These are phyloP conservation scores for Branchellion lobata DNA, from an alignment of 2,888 invertebrate genomes.

Conservation along the genomic window DNA sequence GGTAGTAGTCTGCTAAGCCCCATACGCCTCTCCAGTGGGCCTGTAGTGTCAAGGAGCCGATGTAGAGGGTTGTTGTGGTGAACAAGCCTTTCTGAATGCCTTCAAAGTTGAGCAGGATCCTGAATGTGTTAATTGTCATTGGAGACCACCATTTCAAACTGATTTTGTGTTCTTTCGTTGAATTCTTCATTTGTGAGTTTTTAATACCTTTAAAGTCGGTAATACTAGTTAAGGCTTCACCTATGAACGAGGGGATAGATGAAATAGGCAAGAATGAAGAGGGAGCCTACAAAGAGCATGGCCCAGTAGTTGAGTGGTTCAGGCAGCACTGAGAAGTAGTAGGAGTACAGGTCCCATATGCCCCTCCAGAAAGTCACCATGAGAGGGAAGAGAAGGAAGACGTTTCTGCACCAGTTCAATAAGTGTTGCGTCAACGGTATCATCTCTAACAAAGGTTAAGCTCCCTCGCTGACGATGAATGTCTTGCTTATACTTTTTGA, in stretches of 20 bases:
- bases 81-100: neutral
- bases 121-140: neutral
- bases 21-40: slow-evolving; percentile 50
- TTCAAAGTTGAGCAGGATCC: neutral
- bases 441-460: too few relatives aligned
- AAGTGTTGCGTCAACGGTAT: neutral
- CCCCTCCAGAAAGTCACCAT: slow-evolving; percentile 50
- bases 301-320: slow-evolving; percentile 31
- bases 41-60: slow-evolving; percentile 43
- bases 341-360: slow-evolving; percentile 48
- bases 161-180: too few relatives aligned
- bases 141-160: too few relatives aligned
- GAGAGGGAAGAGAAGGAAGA: slow-evolving; percentile 47
- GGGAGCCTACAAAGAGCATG: slow-evolving; percentile 25
- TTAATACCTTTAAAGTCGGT: too few relatives aligned
- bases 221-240: too few relatives aligned
- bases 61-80: slow-evolving; percentile 37
- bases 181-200: too few relatives aligned
- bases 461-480: too few relatives aligned
- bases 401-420: slow-evolving; percentile 35
- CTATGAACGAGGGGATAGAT: slow-evolving; percentile 40
- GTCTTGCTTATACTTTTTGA: too few relatives aligned
- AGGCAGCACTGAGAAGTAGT: slow-evolving; percentile 39
- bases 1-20: slow-evolving; percentile 48
- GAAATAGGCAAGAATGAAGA: slow-evolving; percentile 43